Evolutionary conservation across 2,113 vertebrate species (phyloP), one percentile per base, ranked within the genome.

Genomic region (Calcarius ornatus): DNA sequence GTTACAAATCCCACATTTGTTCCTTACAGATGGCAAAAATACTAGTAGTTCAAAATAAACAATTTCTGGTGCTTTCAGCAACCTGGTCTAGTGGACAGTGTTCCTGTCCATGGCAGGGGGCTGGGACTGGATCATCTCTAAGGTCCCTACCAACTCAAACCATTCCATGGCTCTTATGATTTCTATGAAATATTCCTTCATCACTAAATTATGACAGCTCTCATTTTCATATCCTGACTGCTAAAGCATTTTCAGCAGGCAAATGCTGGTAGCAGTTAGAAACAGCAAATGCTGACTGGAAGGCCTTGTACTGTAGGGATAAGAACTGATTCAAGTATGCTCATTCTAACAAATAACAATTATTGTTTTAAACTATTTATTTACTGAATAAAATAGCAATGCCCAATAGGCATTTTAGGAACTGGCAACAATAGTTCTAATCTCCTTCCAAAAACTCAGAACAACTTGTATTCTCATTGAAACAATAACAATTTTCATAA

Each of bases 401-500:
- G 88, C 90, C 94, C 86, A 92, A 77, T 45, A 88, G 94, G 68
- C 94, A 90, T 90, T 86, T 94, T 86, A 94, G 37, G 71, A 94
- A 86, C 88, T 70, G 64, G 82, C 68, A 95, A 95, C 95, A 94
- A 96, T 96, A 91, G 64, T 40, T 83, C 75, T 47, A 94, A 90
- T 93, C 75, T 90, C 68, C 60, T 92, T 94, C 76, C 82, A 86
- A 86, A 96, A 92, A 48, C 47, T 68, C 90, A 90, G 86, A 96
- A 93, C 93, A 93, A 90, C 90, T 96, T 94, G 90, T 88, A 97
- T 95, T 95, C 96, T 96, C 37, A 92, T 50, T 95, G 92, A 96
- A 96, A 96, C 94, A 97, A 97, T 95, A 95, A 95, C 82, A 96
- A 94, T 96, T 93, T 94, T 95, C 60, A 60, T 91, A 94, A 95